A percentile compares a stretch with the other conserved stretches of the same genome.
phyloP scores from a whole-genome alignment of 2,888 invertebrate species.

The Megalurothrips usitatus region DNA sequence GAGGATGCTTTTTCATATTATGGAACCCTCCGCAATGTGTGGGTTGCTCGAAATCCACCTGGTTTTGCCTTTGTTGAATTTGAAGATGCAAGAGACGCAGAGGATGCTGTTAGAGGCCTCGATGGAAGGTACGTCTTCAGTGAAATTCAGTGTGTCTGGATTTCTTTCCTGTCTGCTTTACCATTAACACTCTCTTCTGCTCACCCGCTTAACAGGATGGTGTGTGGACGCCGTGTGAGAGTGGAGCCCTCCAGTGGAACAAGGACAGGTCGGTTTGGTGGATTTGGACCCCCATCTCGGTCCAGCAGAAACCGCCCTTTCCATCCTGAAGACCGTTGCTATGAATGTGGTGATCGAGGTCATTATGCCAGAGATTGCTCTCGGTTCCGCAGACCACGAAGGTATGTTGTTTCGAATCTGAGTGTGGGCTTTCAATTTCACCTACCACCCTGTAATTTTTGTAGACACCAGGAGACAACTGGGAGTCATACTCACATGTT shows the following conservation, averaged over 20 bases:
- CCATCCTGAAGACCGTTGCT: slow-evolving; percentile 88
- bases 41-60: slow-evolving; percentile 96
- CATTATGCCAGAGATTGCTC: slow-evolving; percentile 91
- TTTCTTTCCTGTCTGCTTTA: background rate
- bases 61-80: slow-evolving; percentile 94
- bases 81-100: slow-evolving; percentile 88
- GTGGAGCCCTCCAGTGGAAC: slow-evolving; percentile 86
- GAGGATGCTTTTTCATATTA: slow-evolving; percentile 92
- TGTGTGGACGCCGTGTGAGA: slow-evolving; percentile 84
- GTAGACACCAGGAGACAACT: slow-evolving; percentile 30
- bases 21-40: slow-evolving; percentile 87
- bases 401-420: slow-evolving; percentile 43
- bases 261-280: slow-evolving; percentile 36
- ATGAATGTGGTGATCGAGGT: slow-evolving; percentile 89
- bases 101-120: slow-evolving; percentile 73
- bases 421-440: slow-evolving; percentile 30
- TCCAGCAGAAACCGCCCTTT: slow-evolving; percentile 61
- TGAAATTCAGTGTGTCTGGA: background rate
- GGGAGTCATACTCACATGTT: slow-evolving; percentile 8
- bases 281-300: slow-evolving; percentile 39
- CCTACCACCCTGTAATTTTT: slow-evolving; percentile 29
- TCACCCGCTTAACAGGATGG: slow-evolving; percentile 52
- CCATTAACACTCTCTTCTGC: background rate
- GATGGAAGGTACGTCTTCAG: slow-evolving; percentile 49
- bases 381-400: slow-evolving; percentile 53